These are phyloP conservation scores for Podarcis raffonei DNA, from an alignment of 2,113 vertebrate genomes.

Conservation along the genomic window DNA sequence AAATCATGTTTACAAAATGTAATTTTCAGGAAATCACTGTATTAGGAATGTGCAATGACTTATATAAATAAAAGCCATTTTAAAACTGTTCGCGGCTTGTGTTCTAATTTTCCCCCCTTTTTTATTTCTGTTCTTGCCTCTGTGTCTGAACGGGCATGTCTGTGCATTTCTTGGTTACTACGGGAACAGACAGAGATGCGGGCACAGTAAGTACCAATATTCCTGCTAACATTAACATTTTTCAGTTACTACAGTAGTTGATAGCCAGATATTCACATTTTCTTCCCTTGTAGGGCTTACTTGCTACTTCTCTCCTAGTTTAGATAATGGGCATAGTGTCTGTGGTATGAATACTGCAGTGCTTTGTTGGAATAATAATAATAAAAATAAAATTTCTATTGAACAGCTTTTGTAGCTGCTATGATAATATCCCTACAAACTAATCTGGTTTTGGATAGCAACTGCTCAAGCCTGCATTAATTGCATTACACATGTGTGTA, in stretches of 20 bases:
- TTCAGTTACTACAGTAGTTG: constrained; percentile 20
- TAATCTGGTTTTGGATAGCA: constrained; percentile 20
- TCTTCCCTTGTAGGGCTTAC: constrained; percentile 1
- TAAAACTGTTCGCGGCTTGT: constrained; percentile 83
- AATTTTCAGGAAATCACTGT: constrained; percentile 86
- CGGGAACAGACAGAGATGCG: constrained; percentile 91
- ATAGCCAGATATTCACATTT: constrained; percentile 6
- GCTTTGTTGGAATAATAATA: constrained; percentile 4
- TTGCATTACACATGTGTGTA: neutral
- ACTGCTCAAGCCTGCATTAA: constrained; percentile 6
- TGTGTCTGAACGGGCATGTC: constrained; percentile 86
- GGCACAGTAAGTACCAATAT: constrained; percentile 90
- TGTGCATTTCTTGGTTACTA: constrained; percentile 85
- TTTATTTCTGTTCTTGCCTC: constrained; percentile 87
- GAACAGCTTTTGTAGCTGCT: neutral
- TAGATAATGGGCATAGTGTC: neutral
- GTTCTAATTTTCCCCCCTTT: constrained; percentile 86
- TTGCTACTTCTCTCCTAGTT: constrained; percentile 31
- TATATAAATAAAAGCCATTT: constrained; percentile 89
- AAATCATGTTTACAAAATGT: constrained; percentile 84
- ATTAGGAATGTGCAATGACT: constrained; percentile 88
- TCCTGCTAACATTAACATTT: constrained; percentile 54
- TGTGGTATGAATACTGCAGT: neutral
- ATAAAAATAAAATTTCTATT: neutral
- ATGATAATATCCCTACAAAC: constrained; percentile 20